phyloP scores from a whole-genome alignment of 37 sponge, comb jelly and placozoan genomes.

The Mnemiopsis leidyi region DNA sequence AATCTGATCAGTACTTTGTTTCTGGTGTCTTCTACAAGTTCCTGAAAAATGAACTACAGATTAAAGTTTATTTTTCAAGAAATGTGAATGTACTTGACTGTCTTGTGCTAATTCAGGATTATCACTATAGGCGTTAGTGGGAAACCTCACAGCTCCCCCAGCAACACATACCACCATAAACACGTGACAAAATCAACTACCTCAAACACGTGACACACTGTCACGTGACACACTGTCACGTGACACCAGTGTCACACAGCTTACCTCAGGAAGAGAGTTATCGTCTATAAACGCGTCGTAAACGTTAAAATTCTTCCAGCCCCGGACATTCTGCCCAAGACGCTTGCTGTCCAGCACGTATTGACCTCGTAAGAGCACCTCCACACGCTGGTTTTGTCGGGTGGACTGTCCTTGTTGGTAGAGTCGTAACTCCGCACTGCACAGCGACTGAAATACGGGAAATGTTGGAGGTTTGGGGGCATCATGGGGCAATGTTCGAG shows the following conservation, averaged over 20 bases:
- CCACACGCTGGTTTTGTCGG: neutral
- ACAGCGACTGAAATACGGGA: conserved; percentile 8
- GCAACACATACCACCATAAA: no score
- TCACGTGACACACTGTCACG: no score
- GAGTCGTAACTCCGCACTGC: conserved; percentile 60
- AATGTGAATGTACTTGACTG: no score
- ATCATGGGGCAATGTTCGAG: no score
- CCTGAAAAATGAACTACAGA: neutral
- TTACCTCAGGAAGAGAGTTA: conserved; percentile 15
- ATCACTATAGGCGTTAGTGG: no score
- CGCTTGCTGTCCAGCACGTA: conserved; percentile 29
- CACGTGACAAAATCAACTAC: no score
- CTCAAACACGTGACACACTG: no score
- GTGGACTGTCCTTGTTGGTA: conserved; percentile 57
- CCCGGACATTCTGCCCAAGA: conserved; percentile 47
- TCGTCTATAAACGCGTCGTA: conserved; percentile 50
- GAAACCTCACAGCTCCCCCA: no score
- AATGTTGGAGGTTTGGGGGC: neutral
- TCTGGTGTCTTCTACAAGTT: neutral
- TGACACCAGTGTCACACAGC: neutral
- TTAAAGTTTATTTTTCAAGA: no score
- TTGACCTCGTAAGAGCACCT: conserved; percentile 8
- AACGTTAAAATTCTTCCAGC: conserved; percentile 55
- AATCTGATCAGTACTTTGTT: conserved; percentile 23
- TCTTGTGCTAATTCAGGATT: no score